A percentile compares a stretch with the other conserved stretches of the same genome.
Conservation (phyloP, 2,888 invertebrate genomes). For the Onchidella celtica region DNA sequence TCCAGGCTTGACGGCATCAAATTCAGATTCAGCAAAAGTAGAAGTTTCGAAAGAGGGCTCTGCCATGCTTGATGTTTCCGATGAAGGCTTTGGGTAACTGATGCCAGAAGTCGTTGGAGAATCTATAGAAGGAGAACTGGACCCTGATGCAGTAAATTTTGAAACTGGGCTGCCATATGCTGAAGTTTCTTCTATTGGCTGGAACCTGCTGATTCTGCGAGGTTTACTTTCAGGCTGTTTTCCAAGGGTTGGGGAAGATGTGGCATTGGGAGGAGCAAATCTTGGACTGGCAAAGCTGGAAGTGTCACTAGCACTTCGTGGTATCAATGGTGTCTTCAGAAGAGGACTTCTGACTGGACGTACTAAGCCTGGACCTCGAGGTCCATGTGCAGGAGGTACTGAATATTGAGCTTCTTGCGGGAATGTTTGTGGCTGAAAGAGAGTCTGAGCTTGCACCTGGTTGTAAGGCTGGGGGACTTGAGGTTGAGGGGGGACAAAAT, state of each 20-base stretch:
- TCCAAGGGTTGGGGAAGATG: slow-evolving; percentile 10
- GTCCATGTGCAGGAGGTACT: neutral
- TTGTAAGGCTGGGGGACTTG: slow-evolving; percentile 7
- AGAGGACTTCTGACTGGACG: slow-evolving; percentile 10
- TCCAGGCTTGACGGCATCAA: slow-evolving; percentile 17
- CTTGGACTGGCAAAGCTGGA: slow-evolving; percentile 24
- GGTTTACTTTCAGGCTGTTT: neutral
- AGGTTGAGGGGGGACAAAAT: neutral
- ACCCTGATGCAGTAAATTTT: neutral
- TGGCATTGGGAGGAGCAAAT: slow-evolving; percentile 15
- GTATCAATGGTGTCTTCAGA: slow-evolving; percentile 5
- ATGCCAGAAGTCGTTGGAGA: slow-evolving; percentile 36
- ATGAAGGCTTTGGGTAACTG: slow-evolving; percentile 35
- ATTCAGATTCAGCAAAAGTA: slow-evolving; percentile 36
- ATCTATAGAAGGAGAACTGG: slow-evolving; percentile 14
- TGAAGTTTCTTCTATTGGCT: neutral
- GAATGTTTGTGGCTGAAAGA: slow-evolving; percentile 22
- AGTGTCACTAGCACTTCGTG: neutral
- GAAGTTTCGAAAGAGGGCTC: slow-evolving; percentile 49
- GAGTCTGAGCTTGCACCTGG: neutral
- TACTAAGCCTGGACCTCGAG: neutral
- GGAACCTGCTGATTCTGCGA: slow-evolving; percentile 7
- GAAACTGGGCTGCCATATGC: neutral
- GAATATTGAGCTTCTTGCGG: neutral
- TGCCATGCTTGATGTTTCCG: neutral